Percentiles rank a stretch among this genome's conserved stretches.
Conservation (phyloP, 1,140 invertebrate species). For the Theocolax elegans region DNA sequence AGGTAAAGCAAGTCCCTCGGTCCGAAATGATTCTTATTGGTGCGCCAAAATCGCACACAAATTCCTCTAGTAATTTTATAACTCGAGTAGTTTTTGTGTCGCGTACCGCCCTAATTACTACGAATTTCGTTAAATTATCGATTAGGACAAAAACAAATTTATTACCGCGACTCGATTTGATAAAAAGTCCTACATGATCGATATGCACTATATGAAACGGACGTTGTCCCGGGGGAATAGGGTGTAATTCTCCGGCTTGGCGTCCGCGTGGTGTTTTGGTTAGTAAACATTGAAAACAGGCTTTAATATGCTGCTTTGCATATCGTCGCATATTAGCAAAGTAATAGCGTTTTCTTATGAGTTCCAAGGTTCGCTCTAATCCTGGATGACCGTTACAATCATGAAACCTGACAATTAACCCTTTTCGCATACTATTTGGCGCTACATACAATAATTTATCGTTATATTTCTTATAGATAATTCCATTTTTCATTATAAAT, state of each 20-base stretch:
- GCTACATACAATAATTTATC: conserved; percentile 33
- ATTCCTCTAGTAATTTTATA: conserved; percentile 21
- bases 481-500: conserved; percentile 26
- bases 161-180: background rate
- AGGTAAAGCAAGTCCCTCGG: conserved; percentile 51
- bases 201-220: conserved; percentile 40
- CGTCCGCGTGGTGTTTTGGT: conserved; percentile 28
- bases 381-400: conserved; percentile 34
- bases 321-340: conserved; percentile 38
- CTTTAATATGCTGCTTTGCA: conserved; percentile 11
- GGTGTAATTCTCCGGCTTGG: conserved; percentile 40
- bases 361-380: conserved; percentile 22
- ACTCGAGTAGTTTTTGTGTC: background rate
- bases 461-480: background rate
- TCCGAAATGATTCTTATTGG: conserved; percentile 50
- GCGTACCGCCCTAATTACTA: conserved; percentile 6
- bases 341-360: conserved; percentile 31
- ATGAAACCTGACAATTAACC: conserved; percentile 25
- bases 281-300: conserved; percentile 36
- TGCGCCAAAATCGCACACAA: conserved; percentile 36
- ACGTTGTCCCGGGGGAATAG: conserved; percentile 39
- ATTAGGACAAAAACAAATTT: conserved; percentile 35
- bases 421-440: conserved; percentile 24
- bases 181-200: conserved; percentile 43
- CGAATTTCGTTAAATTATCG: conserved; percentile 42